Base-by-base conservation (phyloP, 2,113 vertebrate species). In the Corvus moneduloides region DNA sequence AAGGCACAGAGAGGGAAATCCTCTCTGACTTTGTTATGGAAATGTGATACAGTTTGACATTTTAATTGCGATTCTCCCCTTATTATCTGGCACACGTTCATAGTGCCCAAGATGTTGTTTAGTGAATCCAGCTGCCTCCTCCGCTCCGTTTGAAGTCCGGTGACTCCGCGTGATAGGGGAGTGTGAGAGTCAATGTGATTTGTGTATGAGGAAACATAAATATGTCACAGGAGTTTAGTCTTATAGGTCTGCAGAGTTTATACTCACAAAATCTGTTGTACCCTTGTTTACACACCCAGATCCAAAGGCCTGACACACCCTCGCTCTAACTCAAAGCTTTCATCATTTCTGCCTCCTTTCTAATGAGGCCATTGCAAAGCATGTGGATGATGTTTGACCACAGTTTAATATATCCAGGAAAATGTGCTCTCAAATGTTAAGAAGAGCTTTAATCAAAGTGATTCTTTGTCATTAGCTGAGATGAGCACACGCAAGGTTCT, bases 151-250 rank as follows among this genome's bases (percentile, higher is more conserved):
- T 97, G 97, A 97, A 97, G 96, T 97, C 95, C 19, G 5, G 86
- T 90, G 92, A 94, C 93, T 96, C 90, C 82, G 16, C 73, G n/a
- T 97, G 97, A 97, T 97, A 97, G 96, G 87, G 94, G 97, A 97
- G 97, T 97, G 97, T 97, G 96, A 97, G 97, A 97, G 96, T 94
- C 95, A 73, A 97, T 97, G 96, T 97, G 96, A 97, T 97, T 97
- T 97, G 97, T 97, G 97, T 97, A 97, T 89, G 94, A 89, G 81
- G 96, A 95, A 97, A 97, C 97, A 97, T 97, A 97, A 97, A 97
- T 97, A 97, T 97, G 97, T 97, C 97, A 97, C 96, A 96, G 91
- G 92, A 97, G 97, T 97, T 97, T 97, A 97, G 96, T 97, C 97
- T 97, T 95, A 97, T 94, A 94, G 94, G 85, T 93, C 96, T 95